Evolutionary conservation across 2,888 invertebrate species (phyloP), one percentile per base, ranked within the genome.

Genomic region (Cylindroiulus punctatus): DNA sequence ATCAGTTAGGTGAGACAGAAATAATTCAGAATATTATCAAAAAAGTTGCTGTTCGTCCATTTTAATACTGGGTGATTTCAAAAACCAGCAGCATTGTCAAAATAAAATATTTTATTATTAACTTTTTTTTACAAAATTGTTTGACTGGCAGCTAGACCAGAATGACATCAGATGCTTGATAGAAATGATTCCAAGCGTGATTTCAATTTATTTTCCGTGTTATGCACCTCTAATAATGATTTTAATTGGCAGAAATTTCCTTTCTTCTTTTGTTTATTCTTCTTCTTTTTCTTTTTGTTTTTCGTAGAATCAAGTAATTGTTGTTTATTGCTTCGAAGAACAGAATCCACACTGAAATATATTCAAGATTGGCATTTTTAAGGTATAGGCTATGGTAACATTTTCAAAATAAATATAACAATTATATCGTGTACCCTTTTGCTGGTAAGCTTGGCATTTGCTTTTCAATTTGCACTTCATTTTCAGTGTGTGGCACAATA

Each of bases 101-200:
- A 36, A 36, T 36, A 36, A 36, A 2, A 36, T 4, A 36, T 36
- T 36, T 36, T 4, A 36, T 36, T 4, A 36, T 4, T 36, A 36
- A 36, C 2, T 36, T 36, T 7, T 2, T 36, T 36, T 36, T 36
- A 36, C 36, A 36, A 36, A 36, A n/a, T n/a, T 36, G 7, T 36
- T 36, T 36, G 36, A 4, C 2, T 36, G n/a, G n/a, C n/a, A 36
- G 36, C 36, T 36, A 36, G 7, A 4, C 36, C 36, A 36, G 36
- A 36, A 4, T 26, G 1, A 14, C 14, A 14, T 81, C 81, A 81
- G 17, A 81, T 1, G 1, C 30, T 81, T 8, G 84, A 40, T 42
- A 84, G n/a, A 42, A 84, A 84, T 12, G 84, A 84, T n/a, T 84
- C 84, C 17, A 84, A n/a, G 14, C 84, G 84, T n/a, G 84, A 84